Evolutionary conservation across 2,888 invertebrate species (phyloP), one percentile per base, ranked within the genome.

Genomic region (Thymelicus acteon): DNA sequence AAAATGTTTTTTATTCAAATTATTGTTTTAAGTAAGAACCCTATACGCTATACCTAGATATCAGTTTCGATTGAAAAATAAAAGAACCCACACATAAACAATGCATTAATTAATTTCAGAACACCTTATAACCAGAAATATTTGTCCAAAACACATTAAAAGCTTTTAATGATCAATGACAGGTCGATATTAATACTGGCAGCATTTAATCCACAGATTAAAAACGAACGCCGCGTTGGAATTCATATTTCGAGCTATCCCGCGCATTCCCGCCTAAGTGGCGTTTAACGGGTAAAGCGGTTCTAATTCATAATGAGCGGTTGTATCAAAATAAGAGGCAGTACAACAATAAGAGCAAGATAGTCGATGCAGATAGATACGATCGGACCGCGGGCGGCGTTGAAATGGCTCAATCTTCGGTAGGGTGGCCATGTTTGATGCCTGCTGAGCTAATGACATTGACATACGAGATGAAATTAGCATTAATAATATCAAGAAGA

Each of bases 261-360:
- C 72, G 72, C 72, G 72, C 77, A 77, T 78, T 77, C 76, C 75
- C 67, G 54, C 31, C 70, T 76, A 77, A 77, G 75, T 72, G 76
- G 75, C 80, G 80, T 76, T 79, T 79, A 79, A 72, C 73, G 73
- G 69, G 77, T 80, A 82, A 81, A 82, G 84, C 91, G 90, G 81
- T 80, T 85, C 89, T 88, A 91, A 91, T 91, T 84, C 85, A 80
- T 91, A 91, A 91, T 91, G 82, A 90, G 82, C 72, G 90, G 91
- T 85, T 90, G 79, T 81, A 82, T 81, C 80, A 82, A 85, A 88
- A 86, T 83, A 85, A 84, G 83, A 80, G 75, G 73, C 73, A 60
- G 52, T 58, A 70, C 61, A 76, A 85, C 80, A 85, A 86, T 81
- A 86, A 82, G 81, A 82, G 77, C 77, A 78, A 76, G 60, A 63